phyloP scores from a whole-genome alignment of 1,140 invertebrate genomes.

The Drosophila elegans region DNA sequence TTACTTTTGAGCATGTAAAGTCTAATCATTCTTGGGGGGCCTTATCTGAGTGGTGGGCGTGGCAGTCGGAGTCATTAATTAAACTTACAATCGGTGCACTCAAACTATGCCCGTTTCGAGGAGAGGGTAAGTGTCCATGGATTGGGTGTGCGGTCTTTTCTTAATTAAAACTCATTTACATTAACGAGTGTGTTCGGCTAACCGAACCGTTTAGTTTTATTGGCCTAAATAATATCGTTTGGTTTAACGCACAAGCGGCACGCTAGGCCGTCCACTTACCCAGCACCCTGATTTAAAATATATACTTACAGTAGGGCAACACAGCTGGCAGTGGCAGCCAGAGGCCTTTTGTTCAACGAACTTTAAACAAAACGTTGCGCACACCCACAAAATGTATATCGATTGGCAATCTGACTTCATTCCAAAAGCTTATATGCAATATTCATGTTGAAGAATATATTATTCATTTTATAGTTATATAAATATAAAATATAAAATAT shows the following conservation, averaged over 20 bases:
- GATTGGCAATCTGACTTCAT: neutral
- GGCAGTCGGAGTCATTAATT: conserved; percentile 40
- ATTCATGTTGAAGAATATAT: no score
- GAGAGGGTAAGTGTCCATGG: conserved; percentile 23
- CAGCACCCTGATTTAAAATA: conserved; percentile 3
- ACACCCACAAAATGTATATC: neutral
- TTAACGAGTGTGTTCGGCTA: conserved; percentile 51
- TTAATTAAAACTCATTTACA: conserved; percentile 60
- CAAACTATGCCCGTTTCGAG: conserved; percentile 12
- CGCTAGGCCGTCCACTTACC: conserved; percentile 35
- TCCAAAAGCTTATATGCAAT: neutral
- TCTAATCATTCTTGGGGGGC: conserved; percentile 3
- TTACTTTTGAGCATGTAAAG: conserved; percentile 4
- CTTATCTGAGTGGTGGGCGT: conserved; percentile 43
- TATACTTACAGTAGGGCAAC: conserved; percentile 39
- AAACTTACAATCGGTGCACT: conserved; percentile 47
- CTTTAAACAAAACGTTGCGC: conserved; percentile 23
- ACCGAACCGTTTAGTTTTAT: conserved; percentile 68
- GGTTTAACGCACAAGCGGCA: conserved; percentile 55
- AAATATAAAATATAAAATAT: no score
- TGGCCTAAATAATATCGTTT: conserved; percentile 69
- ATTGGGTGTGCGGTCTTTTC: conserved; percentile 34
- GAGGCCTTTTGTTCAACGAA: conserved; percentile 45
- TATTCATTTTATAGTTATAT: no score
- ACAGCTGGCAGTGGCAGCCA: conserved; percentile 52